Percentiles rank a stretch among this genome's conserved stretches.
Conservation (phyloP, 1,140 invertebrate genomes). For the Xylocopa sonorina region DNA sequence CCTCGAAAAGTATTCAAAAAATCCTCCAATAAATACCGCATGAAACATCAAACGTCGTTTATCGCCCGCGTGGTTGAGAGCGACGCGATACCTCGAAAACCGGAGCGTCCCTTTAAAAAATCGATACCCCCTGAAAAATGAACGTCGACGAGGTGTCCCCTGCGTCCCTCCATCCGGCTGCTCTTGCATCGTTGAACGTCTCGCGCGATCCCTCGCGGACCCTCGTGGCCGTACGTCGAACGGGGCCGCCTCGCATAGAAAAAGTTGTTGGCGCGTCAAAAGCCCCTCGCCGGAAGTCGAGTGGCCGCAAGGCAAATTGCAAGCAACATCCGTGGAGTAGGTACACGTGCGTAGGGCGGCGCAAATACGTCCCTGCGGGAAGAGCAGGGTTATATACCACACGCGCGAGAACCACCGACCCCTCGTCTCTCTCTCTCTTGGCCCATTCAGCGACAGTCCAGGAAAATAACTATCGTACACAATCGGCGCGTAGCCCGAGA, state of each 20-base stretch:
- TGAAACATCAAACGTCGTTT: constrained; percentile 6
- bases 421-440: neutral
- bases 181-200: neutral
- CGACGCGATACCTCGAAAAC: neutral
- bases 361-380: constrained; percentile 54
- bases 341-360: constrained; percentile 48
- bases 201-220: neutral
- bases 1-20: neutral
- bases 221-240: neutral
- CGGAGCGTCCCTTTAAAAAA: neutral
- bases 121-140: constrained; percentile 27
- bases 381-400: constrained; percentile 33
- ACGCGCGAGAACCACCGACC: neutral
- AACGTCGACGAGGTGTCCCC: neutral
- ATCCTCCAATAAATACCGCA: neutral
- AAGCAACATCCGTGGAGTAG: constrained; percentile 49
- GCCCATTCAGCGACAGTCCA: constrained; percentile 49
- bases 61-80: constrained; percentile 8
- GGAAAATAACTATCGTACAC: constrained; percentile 66
- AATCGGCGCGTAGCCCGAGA: constrained; percentile 64
- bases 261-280: constrained; percentile 54
- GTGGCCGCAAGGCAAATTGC: constrained; percentile 57
- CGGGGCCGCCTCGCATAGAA: constrained; percentile 2
- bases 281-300: constrained; percentile 56
- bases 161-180: too few species aligned